These are phyloP conservation scores for Phoxinus dragarum DNA, from an alignment of 2,797 vertebrate genomes.

Conservation along the genomic window DNA sequence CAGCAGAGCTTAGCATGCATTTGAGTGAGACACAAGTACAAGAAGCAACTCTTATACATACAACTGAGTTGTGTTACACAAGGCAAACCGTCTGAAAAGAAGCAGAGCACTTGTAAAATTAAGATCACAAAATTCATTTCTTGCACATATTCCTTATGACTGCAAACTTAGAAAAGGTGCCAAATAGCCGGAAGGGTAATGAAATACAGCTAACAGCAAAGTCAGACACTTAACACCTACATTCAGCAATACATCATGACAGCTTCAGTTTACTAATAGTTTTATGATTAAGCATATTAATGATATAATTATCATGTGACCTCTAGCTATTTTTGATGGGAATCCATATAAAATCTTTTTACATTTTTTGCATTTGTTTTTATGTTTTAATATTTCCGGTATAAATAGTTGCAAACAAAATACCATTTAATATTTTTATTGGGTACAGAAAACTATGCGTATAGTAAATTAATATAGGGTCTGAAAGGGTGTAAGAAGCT, in stretches of 20 bases:
- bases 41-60: conserved; percentile 83
- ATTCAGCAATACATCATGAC: conserved; percentile 27
- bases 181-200: conserved; percentile 6
- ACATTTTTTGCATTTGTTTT: not conserved
- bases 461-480: not conserved
- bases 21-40: conserved; percentile 74
- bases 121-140: conserved; percentile 71
- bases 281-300: conserved; percentile 59
- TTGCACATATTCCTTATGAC: conserved; percentile 13
- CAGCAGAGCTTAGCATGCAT: conserved; percentile 81
- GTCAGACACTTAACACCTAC: conserved; percentile 41
- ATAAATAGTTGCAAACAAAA: not conserved
- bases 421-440: not conserved
- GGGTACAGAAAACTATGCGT: not conserved
- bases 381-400: not conserved
- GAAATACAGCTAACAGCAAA: conserved; percentile 17
- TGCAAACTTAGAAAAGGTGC: conserved; percentile 29
- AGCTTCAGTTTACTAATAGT: not conserved
- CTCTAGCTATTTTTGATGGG: conserved; percentile 58
- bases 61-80: conserved; percentile 84
- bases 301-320: conserved; percentile 79
- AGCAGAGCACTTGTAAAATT: conserved; percentile 79
- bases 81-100: conserved; percentile 84
- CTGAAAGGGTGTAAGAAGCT: not conserved
- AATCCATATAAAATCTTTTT: not conserved